Base-by-base conservation (phyloP, 2,113 vertebrate species). In the Ardeotis arabs region DNA sequence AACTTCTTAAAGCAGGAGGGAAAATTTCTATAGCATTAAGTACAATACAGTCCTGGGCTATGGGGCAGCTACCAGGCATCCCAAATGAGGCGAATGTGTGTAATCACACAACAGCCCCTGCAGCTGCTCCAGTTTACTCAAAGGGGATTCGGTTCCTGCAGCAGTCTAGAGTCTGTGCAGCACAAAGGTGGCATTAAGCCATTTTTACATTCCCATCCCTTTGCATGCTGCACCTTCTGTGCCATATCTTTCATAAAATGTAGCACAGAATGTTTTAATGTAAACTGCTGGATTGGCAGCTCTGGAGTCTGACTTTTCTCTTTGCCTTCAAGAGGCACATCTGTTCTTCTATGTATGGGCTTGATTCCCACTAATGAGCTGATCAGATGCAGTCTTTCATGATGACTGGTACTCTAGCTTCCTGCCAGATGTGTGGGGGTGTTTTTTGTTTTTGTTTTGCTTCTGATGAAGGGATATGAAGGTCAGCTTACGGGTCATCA, bases 351-450 rank as follows among this genome's bases (percentile, higher is more conserved):
- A 0, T 20, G 53, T 29, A 68, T 66, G 81, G 94, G 89, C 93
- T 96, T 89, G 81, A 49, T 91, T 97, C 84, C 93, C 91, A 78
- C 95, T 87, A 88, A 87, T 87, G 89, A 93, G 78, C 70, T 91
- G 94, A 90, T 96, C 91, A 93, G 89, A 94, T 93, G 84, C 84
- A 90, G 67, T 64, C 74, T 91, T 93, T 83, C 76, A 37, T 69
- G 87, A 79, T 83, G 91, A 83, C 82, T 91, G 94, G 89, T 96
- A 66, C 89, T 84, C 27, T 14, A 94, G 84, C 77, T 95, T 97
- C 81, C 93, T 93, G 93, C 89, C 94, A 96, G 89, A 89, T 96
- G 94, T 90, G 86, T 93, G 92, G 41, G 79, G 55, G 86, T 92
- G 86, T 6, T 44, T 67, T 85, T 88, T 92, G 74, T 59, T 84